Conservation (phyloP, 2,797 vertebrate genomes). For the Leucoraja ocellata region DNA sequence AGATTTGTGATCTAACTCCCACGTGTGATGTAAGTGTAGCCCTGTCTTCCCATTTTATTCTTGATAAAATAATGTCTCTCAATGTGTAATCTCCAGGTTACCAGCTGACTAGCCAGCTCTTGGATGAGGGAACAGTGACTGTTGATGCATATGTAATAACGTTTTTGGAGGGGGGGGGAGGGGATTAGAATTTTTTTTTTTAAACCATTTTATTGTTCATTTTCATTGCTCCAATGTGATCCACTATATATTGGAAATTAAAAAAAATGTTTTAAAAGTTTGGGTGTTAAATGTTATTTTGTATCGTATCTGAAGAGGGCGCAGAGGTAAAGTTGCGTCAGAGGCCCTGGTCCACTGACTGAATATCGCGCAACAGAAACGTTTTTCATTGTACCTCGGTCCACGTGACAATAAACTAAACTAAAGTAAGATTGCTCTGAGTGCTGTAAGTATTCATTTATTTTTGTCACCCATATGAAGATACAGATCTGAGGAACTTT, state of each 20-base stretch:
- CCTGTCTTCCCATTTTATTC: not conserved
- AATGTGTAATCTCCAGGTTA: not conserved
- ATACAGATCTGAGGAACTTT: too few relatives aligned
- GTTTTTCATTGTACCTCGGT: too few relatives aligned
- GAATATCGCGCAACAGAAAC: too few relatives aligned
- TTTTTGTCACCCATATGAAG: too few relatives aligned
- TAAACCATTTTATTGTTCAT: not conserved
- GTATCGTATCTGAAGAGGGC: too few relatives aligned
- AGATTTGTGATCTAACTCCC: not conserved
- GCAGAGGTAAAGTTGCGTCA: too few relatives aligned
- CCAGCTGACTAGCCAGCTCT: not conserved
- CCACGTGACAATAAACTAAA: too few relatives aligned
- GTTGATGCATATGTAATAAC: not conserved
- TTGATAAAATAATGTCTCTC: not conserved
- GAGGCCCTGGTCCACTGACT: too few relatives aligned
- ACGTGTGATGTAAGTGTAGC: not conserved
- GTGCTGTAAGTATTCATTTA: too few relatives aligned
- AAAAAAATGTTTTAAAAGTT: not conserved
- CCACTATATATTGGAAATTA: conserved; percentile 25
- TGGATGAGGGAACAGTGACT: not conserved
- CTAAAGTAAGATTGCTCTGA: too few relatives aligned
- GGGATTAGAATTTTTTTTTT: too few relatives aligned
- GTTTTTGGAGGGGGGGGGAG: not conserved
- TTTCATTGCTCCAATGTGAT: conserved; percentile 23
- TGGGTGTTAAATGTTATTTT: not conserved